Evolutionary conservation across 2,797 vertebrate genomes (phyloP).

Genomic region (Tragelaphus eurycerus): DNA sequence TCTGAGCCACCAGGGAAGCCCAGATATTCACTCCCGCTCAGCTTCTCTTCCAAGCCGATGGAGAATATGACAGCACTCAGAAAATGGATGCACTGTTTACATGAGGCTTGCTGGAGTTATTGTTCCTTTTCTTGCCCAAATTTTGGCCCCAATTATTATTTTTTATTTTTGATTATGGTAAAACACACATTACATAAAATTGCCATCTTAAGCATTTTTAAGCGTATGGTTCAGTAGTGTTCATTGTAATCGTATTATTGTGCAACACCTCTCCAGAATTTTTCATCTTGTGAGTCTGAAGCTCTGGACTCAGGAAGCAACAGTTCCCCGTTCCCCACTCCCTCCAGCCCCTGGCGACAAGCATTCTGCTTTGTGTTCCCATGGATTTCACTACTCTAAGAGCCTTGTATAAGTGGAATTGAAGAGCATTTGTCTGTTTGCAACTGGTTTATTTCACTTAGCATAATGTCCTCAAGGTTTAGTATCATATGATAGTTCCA

Average conservation of each 20-base stretch:
- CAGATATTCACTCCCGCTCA: not conserved
- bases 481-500: not conserved
- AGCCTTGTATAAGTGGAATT: not conserved
- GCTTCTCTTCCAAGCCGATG: accelerated
- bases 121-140: not conserved
- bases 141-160: not conserved
- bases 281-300: not conserved
- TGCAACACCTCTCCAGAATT: not conserved
- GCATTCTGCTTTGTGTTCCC: not conserved
- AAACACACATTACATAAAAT: not conserved
- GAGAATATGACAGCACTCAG: not conserved
- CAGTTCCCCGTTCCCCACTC: not conserved
- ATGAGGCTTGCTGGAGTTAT: not conserved
- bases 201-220: not conserved
- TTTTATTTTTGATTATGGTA: not conserved
- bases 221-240: not conserved
- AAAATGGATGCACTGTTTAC: no score
- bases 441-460: not conserved
- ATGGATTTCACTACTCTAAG: not conserved
- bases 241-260: not conserved
- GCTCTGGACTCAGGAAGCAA: not conserved
- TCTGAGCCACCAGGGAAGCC: not conserved
- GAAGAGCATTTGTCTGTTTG: not conserved
- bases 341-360: not conserved
- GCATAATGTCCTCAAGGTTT: not conserved